phyloP scores from a whole-genome alignment of 1,140 invertebrate genomes.

The Drosophila suzukii region DNA sequence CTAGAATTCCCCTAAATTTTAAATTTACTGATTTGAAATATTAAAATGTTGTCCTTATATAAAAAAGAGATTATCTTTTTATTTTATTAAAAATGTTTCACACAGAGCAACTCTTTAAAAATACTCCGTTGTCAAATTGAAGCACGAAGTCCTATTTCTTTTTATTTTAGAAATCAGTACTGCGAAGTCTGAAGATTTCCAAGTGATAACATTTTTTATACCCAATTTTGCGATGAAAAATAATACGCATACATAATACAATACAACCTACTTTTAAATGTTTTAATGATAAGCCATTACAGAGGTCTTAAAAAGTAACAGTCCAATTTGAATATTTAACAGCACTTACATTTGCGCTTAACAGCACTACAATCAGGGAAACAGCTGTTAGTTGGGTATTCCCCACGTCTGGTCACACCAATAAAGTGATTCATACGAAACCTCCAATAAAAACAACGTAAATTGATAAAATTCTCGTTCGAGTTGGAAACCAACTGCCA shows the following conservation, averaged over 20 bases:
- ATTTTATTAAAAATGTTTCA: too few relatives aligned
- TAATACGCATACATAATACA: too few relatives aligned
- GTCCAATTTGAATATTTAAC: background rate
- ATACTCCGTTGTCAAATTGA: too few relatives aligned
- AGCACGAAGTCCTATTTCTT: too few relatives aligned
- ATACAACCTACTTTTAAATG: too few relatives aligned
- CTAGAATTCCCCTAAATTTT: slow-evolving; percentile 62
- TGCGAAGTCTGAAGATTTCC: too few relatives aligned
- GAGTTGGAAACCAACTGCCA: slow-evolving; percentile 22
- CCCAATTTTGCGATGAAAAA: too few relatives aligned
- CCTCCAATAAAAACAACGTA: slow-evolving; percentile 33
- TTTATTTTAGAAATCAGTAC: too few relatives aligned
- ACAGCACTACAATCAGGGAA: background rate
- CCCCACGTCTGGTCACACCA: slow-evolving; percentile 6
- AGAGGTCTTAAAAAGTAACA: background rate
- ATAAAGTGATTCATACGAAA: slow-evolving; percentile 41
- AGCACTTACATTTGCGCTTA: background rate
- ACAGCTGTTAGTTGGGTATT: slow-evolving; percentile 18
- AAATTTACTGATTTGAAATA: slow-evolving; percentile 67
- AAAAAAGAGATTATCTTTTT: too few relatives aligned
- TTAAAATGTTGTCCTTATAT: background rate
- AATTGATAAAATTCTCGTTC: slow-evolving; percentile 20
- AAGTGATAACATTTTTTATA: too few relatives aligned
- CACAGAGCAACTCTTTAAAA: too few relatives aligned
- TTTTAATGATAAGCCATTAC: too few relatives aligned